phyloP scores from a whole-genome alignment of 2,797 vertebrate species.

The Glossophaga mutica region DNA sequence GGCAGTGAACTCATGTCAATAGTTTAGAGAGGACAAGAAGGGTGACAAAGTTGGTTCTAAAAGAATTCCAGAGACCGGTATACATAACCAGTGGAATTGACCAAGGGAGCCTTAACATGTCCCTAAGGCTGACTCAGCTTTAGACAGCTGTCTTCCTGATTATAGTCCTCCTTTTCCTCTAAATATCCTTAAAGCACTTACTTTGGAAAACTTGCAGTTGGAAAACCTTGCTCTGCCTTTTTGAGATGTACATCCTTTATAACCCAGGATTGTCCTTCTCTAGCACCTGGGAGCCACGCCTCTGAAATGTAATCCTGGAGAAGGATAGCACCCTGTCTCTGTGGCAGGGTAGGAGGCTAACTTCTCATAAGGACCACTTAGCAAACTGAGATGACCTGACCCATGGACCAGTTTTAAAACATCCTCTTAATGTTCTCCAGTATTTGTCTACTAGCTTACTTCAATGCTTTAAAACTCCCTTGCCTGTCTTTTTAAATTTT shows the following conservation, averaged over 20 bases:
- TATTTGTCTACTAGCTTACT: neutral
- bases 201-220: conserved; percentile 1
- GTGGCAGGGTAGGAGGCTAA: neutral
- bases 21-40: neutral
- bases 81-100: neutral
- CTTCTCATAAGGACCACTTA: neutral
- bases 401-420: neutral
- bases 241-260: neutral
- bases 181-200: neutral
- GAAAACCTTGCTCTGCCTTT: neutral
- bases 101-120: neutral
- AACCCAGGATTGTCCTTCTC: neutral
- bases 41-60: neutral
- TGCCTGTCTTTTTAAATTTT: neutral
- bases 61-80: neutral
- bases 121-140: neutral
- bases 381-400: neutral
- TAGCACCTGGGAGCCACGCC: neutral
- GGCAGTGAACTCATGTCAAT: neutral
- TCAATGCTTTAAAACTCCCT: neutral
- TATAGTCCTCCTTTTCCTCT: neutral
- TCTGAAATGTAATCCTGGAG: conserved; percentile 16
- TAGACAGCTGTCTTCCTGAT: neutral
- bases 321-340: neutral
- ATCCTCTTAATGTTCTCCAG: neutral